A percentile compares a stretch with the other conserved stretches of the same genome.
Evolutionary conservation across 2,888 invertebrate species (phyloP).

Genomic region (Panzeria rudis): DNA sequence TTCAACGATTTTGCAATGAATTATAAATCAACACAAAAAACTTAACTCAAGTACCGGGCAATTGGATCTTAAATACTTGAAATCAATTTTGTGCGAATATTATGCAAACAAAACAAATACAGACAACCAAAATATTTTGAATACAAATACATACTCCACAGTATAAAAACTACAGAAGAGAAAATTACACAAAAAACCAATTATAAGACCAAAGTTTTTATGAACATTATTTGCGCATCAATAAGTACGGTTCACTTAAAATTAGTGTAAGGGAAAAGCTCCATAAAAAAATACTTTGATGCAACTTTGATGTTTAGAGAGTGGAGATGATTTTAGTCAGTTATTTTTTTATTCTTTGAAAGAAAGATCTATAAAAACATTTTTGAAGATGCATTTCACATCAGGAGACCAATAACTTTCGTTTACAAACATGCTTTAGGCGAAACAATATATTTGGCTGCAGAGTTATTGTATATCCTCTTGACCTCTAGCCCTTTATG

Average conservation of each 20-base stretch:
- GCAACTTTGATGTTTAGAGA: too few species aligned
- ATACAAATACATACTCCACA: not conserved
- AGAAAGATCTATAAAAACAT: too few species aligned
- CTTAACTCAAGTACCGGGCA: constrained; percentile 15
- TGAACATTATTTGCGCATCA: not conserved
- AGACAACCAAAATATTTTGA: not conserved
- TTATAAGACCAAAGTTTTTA: not conserved
- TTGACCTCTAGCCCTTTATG: too few species aligned
- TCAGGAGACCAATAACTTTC: too few species aligned
- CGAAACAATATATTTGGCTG: too few species aligned
- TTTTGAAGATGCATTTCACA: too few species aligned
- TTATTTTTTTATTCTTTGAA: too few species aligned
- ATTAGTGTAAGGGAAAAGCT: not conserved
- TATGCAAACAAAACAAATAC: not conserved
- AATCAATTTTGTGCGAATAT: constrained; percentile 9
- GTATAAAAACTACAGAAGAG: not conserved
- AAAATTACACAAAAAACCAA: not conserved
- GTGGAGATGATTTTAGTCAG: too few species aligned
- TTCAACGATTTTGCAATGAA: constrained; percentile 24
- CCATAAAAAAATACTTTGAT: too few species aligned
- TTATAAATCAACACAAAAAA: constrained; percentile 1
- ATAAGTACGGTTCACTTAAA: not conserved
- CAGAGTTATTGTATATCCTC: too few species aligned
- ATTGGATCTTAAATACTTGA: constrained; percentile 28
- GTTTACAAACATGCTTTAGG: too few species aligned